Evolutionary conservation across 1,140 invertebrate genomes (phyloP).

Genomic region (Drosophila suzukii): DNA sequence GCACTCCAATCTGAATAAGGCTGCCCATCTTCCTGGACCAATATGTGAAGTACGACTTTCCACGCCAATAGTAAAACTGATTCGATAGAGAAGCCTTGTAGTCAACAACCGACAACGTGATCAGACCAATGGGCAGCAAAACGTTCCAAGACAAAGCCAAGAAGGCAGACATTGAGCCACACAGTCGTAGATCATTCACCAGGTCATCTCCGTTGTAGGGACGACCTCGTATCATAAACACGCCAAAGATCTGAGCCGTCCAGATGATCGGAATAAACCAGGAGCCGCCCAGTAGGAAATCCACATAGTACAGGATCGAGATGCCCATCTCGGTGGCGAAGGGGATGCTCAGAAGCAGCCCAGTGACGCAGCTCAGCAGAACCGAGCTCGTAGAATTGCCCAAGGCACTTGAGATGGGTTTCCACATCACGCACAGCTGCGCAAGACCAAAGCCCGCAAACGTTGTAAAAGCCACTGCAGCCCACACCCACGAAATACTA

Average conservation of each 20-base stretch:
- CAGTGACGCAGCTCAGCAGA: conserved; percentile 93
- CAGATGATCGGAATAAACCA: conserved; percentile 95
- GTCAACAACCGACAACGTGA: conserved; percentile 86
- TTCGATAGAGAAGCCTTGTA: conserved; percentile 80
- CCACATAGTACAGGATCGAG: conserved; percentile 92
- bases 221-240: conserved; percentile 92
- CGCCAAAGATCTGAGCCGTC: conserved; percentile 90
- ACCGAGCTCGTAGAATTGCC: conserved; percentile 94
- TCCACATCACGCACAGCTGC: conserved; percentile 88
- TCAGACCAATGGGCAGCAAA: conserved; percentile 90
- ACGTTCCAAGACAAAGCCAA: conserved; percentile 96
- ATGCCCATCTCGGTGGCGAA: conserved; percentile 95
- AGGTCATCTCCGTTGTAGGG: conserved; percentile 93
- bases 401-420: conserved; percentile 88
- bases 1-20: conserved; percentile 90
- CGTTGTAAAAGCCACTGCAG: conserved; percentile 93
- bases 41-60: conserved; percentile 88
- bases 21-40: conserved; percentile 92
- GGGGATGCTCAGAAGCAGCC: conserved; percentile 93
- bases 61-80: conserved; percentile 83
- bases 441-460: conserved; percentile 94
- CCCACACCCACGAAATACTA: conserved; percentile 88
- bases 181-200: conserved; percentile 87
- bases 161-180: conserved; percentile 88
- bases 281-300: conserved; percentile 91